phyloP scores from a whole-genome alignment of 2,113 vertebrate genomes.

The Struthio camelus region DNA sequence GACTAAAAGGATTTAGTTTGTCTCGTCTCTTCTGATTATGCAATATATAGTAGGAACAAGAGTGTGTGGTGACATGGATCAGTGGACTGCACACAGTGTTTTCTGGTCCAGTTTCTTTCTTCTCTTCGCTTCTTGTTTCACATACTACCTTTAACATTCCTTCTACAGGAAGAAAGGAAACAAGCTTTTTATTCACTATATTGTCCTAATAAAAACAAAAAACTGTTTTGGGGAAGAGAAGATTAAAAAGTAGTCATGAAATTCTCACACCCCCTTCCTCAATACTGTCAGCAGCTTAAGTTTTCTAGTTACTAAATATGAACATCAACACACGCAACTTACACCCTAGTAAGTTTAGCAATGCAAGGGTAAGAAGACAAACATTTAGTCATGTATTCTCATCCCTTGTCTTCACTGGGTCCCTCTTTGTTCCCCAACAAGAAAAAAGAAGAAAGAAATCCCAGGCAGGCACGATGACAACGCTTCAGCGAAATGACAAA shows the following conservation, averaged over 20 bases:
- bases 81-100: conserved; percentile 31
- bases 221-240: not conserved
- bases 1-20: conserved; percentile 61
- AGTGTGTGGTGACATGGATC: conserved; percentile 43
- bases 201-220: not conserved
- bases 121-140: conserved; percentile 38
- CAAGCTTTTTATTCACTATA: not conserved
- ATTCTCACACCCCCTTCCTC: not conserved
- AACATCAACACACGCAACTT: not conserved
- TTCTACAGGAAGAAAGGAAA: not conserved
- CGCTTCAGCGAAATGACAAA: conserved; percentile 9
- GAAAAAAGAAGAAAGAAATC: not conserved
- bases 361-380: not conserved
- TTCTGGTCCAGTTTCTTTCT: conserved; percentile 40
- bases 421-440: not conserved
- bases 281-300: not conserved
- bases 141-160: not conserved
- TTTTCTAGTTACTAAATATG: not conserved
- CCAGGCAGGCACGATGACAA: not conserved
- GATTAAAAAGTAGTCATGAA: not conserved
- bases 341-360: not conserved
- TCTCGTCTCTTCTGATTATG: conserved; percentile 62
- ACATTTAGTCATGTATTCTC: not conserved
- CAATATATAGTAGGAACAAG: conserved; percentile 44
- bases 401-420: not conserved